Evolutionary conservation across 2,113 vertebrate genomes (phyloP).

Genomic region (Murina feae): DNA sequence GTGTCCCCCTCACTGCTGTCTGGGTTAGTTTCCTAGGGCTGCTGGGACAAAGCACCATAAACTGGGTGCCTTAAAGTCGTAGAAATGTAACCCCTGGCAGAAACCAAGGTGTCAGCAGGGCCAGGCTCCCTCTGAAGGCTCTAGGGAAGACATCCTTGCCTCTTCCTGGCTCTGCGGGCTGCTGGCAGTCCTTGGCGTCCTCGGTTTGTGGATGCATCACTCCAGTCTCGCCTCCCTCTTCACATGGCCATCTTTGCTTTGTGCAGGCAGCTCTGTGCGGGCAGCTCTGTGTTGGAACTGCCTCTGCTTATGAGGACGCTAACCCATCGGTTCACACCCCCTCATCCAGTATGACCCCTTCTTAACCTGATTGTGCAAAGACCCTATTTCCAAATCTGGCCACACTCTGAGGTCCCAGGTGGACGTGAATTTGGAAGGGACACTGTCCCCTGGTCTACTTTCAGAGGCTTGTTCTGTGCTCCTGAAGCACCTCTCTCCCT

Average conservation of each 20-base stretch:
- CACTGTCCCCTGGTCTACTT: rapidly evolving
- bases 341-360: not conserved
- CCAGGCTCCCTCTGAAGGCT: too few relatives aligned
- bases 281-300: not conserved
- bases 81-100: not conserved
- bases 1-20: not conserved
- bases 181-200: not conserved
- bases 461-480: not conserved
- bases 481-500: not conserved
- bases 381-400: not conserved
- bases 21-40: not conserved
- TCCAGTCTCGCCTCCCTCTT: not conserved
- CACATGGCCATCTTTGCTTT: not conserved
- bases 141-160: not conserved
- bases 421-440: not conserved
- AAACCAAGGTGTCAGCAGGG: not conserved
- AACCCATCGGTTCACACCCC: not conserved
- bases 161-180: not conserved
- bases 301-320: not conserved
- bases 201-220: not conserved
- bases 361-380: not conserved
- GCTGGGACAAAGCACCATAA: not conserved
- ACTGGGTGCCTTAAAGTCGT: not conserved
- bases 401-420: not conserved
- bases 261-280: not conserved